Percentiles rank a stretch among this genome's conserved stretches.
Conservation (phyloP, 2,888 invertebrate genomes). For the Leistus spinibarbis region DNA sequence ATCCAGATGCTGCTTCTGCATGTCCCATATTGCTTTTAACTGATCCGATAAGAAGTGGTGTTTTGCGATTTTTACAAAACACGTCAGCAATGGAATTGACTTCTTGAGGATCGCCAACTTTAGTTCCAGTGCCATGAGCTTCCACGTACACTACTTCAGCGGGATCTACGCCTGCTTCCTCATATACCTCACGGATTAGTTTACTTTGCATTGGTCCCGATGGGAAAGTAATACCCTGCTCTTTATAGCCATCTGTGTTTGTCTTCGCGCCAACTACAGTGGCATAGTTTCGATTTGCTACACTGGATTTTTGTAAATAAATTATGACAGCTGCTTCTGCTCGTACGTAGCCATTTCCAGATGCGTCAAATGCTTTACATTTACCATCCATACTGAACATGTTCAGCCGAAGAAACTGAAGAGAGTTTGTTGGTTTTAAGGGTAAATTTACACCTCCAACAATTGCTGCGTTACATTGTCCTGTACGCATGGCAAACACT, state of each 20-base stretch:
- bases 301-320: slow-evolving; percentile 78
- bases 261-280: slow-evolving; percentile 85
- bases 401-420: slow-evolving; percentile 91
- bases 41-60: slow-evolving; percentile 89
- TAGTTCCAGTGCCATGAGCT: slow-evolving; percentile 98
- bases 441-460: slow-evolving; percentile 93
- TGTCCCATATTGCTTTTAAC: slow-evolving; percentile 99
- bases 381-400: slow-evolving; percentile 89
- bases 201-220: slow-evolving; percentile 79
- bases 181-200: slow-evolving; percentile 85
- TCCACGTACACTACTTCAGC: slow-evolving; percentile 88
- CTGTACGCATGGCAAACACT: slow-evolving; percentile 76
- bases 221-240: slow-evolving; percentile 88
- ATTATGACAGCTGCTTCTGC: slow-evolving; percentile 87
- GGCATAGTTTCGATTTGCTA: slow-evolving; percentile 82
- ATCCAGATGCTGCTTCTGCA: slow-evolving; percentile 90
- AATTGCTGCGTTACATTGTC: slow-evolving; percentile 94
- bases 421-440: slow-evolving; percentile 86
- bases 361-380: slow-evolving; percentile 94
- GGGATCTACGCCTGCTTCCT: slow-evolving; percentile 82
- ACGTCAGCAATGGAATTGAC: slow-evolving; percentile 92
- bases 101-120: slow-evolving; percentile 98
- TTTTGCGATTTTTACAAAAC: slow-evolving; percentile 81
- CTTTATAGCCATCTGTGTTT: slow-evolving; percentile 93
- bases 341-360: slow-evolving; percentile 90